Evolutionary conservation across 1,140 invertebrate species (phyloP).

Genomic region (Brachionus koreanus): DNA sequence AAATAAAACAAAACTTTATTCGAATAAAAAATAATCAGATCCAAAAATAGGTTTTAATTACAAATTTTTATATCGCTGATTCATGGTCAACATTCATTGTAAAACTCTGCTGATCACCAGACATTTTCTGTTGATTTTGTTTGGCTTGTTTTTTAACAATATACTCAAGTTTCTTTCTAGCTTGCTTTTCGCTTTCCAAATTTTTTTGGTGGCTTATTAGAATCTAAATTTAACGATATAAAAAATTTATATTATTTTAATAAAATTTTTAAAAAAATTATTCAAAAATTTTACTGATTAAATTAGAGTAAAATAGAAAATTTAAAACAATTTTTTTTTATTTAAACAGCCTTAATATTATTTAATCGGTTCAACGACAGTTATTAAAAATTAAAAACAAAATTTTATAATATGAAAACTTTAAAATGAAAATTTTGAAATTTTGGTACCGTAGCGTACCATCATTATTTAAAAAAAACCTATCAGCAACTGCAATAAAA

Average conservation of each 20-base stretch:
- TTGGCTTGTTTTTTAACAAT: not conserved
- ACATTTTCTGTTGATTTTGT: not conserved
- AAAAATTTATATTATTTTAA: not conserved
- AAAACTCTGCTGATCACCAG: not conserved
- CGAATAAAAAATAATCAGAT: constrained; percentile 7
- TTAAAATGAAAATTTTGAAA: no score
- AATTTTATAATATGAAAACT: no score
- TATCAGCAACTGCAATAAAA: no score
- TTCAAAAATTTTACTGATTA: no score
- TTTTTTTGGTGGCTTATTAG: not conserved
- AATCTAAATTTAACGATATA: not conserved
- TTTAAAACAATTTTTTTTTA: no score
- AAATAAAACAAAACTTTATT: constrained; percentile 24
- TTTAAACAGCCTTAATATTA: no score
- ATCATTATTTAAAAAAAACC: no score
- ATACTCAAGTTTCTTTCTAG: not conserved
- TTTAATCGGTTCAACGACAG: no score
- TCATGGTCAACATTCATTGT: constrained; percentile 1
- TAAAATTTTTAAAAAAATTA: no score
- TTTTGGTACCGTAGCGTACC: no score
- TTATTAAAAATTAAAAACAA: no score
- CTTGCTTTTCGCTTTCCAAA: constrained; percentile 32
- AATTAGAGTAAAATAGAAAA: no score
- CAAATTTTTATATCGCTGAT: constrained; percentile 14
- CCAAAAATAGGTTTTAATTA: not conserved